A percentile compares a stretch with the other conserved stretches of the same genome.
These are phyloP conservation scores for Gryllus bimaculatus DNA, from an alignment of 1,140 invertebrate species.

Conservation along the genomic window DNA sequence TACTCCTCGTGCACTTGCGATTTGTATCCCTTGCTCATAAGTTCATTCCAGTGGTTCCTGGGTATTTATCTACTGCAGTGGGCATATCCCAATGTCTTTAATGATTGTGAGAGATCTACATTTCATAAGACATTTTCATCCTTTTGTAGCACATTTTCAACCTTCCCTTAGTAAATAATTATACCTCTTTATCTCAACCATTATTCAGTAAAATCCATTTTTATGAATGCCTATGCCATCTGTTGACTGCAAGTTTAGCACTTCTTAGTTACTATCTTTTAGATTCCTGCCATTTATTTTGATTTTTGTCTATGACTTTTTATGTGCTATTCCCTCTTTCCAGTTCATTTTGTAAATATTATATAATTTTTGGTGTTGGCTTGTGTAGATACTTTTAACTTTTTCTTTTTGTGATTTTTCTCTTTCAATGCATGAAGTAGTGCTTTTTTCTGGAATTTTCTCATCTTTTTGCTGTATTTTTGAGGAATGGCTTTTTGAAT, in stretches of 20 bases:
- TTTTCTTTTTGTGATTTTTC: neutral
- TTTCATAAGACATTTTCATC: neutral
- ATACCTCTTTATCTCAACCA: neutral
- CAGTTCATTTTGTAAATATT: neutral
- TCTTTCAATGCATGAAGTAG: neutral
- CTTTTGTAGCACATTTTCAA: neutral
- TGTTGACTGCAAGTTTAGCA: neutral
- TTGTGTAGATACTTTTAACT: neutral
- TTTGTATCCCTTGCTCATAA: neutral
- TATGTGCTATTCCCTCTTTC: neutral
- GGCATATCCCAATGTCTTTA: neutral
- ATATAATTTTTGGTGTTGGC: neutral
- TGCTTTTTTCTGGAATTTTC: neutral
- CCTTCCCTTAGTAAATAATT: neutral
- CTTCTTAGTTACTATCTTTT: conserved; percentile 1
- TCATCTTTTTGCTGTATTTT: neutral
- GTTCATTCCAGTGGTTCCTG: neutral
- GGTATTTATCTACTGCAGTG: neutral
- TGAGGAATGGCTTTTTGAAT: neutral
- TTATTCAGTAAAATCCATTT: neutral
- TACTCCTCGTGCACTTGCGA: too few relatives aligned
- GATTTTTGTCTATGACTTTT: neutral
- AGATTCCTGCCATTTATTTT: conserved; percentile 1
- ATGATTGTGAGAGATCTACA: neutral
- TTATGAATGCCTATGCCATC: conserved; percentile 1